These are phyloP conservation scores for Urocyon cinereoargenteus DNA, from an alignment of 2,797 vertebrate species.

Conservation along the genomic window DNA sequence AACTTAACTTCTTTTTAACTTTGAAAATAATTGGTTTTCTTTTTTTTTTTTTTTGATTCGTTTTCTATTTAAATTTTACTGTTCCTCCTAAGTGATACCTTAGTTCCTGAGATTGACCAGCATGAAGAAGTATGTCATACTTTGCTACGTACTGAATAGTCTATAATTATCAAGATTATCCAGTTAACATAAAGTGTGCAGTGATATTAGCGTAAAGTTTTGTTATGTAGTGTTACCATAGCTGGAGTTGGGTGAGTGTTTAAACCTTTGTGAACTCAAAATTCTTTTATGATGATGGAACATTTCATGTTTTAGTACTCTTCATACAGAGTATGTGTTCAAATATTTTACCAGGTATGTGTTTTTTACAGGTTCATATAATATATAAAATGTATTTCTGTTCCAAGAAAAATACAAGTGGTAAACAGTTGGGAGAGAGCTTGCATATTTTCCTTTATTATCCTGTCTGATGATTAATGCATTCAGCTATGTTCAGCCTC, in stretches of 20 bases:
- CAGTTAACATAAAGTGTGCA: background rate
- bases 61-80: background rate
- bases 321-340: slow-evolving; percentile 54
- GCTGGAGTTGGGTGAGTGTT: slow-evolving; percentile 57
- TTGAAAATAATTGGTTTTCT: background rate
- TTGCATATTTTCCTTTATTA: slow-evolving; percentile 77
- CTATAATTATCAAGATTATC: background rate
- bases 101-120: background rate
- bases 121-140: background rate
- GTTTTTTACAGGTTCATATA: slow-evolving; percentile 81
- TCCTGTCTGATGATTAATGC: slow-evolving; percentile 80
- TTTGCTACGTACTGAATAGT: background rate
- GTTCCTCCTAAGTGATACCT: background rate
- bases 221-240: slow-evolving; percentile 70
- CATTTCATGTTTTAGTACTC: slow-evolving; percentile 72
- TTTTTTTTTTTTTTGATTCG: too few species aligned
- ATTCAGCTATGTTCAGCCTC: slow-evolving; percentile 76
- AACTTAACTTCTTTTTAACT: background rate
- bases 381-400: slow-evolving; percentile 83
- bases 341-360: slow-evolving; percentile 74
- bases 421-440: slow-evolving; percentile 79
- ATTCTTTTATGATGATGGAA: slow-evolving; percentile 78
- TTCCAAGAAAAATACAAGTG: slow-evolving; percentile 84
- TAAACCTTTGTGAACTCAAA: slow-evolving; percentile 72
- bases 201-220: background rate